These are phyloP conservation scores for Ctenomys sociabilis DNA, from an alignment of 2,113 vertebrate genomes.

Conservation along the genomic window DNA sequence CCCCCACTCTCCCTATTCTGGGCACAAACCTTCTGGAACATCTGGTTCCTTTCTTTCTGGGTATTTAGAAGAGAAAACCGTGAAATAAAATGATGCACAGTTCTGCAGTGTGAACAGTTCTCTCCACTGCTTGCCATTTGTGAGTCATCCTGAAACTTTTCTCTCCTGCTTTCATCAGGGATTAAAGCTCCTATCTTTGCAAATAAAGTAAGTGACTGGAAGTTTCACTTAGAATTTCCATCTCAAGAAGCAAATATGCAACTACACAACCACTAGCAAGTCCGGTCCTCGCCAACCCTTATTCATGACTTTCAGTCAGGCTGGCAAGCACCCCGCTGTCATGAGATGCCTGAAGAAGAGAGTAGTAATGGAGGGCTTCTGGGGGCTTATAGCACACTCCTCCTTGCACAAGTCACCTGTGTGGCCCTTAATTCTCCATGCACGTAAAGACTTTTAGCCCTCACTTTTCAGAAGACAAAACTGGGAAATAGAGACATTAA, in stretches of 20 bases:
- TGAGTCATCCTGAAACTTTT: background rate
- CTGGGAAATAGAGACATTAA: background rate
- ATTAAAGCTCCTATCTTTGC: background rate
- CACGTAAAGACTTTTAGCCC: background rate
- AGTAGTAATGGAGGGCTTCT: too few relatives aligned
- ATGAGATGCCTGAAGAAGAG: background rate
- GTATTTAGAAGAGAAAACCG: slow-evolving; percentile 19
- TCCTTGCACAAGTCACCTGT: background rate
- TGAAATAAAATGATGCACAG: background rate
- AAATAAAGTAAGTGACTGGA: background rate
- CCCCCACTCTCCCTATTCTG: background rate
- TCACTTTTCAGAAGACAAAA: slow-evolving; percentile 11
- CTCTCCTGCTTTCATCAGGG: background rate
- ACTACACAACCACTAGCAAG: background rate
- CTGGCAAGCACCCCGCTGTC: background rate
- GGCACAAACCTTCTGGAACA: background rate
- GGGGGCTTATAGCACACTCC: background rate
- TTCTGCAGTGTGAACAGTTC: background rate
- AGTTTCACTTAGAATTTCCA: background rate
- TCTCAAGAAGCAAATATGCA: slow-evolving; percentile 4
- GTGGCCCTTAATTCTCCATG: background rate
- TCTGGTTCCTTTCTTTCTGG: slow-evolving; percentile 44
- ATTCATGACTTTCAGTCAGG: background rate
- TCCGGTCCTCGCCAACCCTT: background rate
- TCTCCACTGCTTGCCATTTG: background rate